phyloP scores from a whole-genome alignment of 2,888 invertebrate genomes.

The Blastobasis adustella region DNA sequence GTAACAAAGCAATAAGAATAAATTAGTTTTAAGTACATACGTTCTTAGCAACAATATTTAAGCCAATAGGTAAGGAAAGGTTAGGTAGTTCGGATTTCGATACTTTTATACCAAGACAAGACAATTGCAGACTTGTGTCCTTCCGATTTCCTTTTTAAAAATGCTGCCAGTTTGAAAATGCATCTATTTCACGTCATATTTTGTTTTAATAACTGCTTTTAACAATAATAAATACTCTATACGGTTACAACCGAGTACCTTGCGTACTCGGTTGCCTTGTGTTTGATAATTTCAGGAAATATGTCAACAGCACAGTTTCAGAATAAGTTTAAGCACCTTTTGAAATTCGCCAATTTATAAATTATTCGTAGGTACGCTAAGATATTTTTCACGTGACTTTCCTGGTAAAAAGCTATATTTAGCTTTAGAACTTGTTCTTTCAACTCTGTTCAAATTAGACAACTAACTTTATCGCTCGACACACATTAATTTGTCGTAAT shows the following conservation, averaged over 20 bases:
- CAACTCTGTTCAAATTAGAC: not conserved
- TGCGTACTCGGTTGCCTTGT: not conserved
- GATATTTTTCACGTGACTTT: not conserved
- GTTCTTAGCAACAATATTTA: too few relatives aligned
- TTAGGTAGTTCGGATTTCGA: too few relatives aligned
- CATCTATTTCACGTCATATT: not conserved
- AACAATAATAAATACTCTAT: constrained; percentile 1
- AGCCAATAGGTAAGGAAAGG: too few relatives aligned
- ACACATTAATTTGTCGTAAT: not conserved
- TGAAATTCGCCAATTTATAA: not conserved
- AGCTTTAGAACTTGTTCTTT: not conserved
- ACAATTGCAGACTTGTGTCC: not conserved
- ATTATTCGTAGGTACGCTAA: not conserved
- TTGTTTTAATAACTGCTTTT: not conserved
- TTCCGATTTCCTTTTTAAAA: not conserved
- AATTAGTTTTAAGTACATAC: too few relatives aligned
- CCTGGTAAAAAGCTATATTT: not conserved
- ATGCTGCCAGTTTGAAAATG: constrained; percentile 2
- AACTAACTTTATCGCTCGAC: not conserved
- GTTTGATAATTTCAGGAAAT: not conserved
- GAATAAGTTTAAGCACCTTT: not conserved
- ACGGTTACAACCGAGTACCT: too few relatives aligned
- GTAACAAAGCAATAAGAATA: too few relatives aligned
- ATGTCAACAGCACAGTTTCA: not conserved
- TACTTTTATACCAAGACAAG: too few relatives aligned